Evolutionary conservation across 2,113 vertebrate species (phyloP).

Genomic region (Xenopus borealis): DNA sequence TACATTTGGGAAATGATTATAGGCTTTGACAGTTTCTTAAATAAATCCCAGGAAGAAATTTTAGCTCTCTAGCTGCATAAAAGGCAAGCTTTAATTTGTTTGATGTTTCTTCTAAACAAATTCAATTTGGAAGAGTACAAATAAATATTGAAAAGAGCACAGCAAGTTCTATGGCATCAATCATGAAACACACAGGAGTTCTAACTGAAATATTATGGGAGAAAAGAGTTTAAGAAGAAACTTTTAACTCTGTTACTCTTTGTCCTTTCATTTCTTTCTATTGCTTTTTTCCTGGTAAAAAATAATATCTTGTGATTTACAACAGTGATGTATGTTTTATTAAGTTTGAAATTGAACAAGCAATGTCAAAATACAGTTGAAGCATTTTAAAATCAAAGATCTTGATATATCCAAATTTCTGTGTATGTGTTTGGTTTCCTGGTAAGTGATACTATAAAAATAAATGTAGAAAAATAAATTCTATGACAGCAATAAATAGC

Average conservation of each 20-base stretch:
- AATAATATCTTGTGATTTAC: neutral
- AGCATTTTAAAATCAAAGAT: no score
- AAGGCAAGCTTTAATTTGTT: slow-evolving; percentile 37
- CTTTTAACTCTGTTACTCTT: neutral
- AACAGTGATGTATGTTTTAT: neutral
- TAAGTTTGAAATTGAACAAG: no score
- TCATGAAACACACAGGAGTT: slow-evolving; percentile 1
- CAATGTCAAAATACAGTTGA: no score
- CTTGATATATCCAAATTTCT: no score
- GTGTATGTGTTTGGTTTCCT: no score
- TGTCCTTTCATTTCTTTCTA: neutral
- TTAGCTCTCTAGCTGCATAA: slow-evolving; percentile 8
- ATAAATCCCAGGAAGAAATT: slow-evolving; percentile 5
- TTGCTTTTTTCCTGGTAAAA: neutral
- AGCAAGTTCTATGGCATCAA: slow-evolving; percentile 13
- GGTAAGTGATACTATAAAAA: no score
- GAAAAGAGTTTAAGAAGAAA: slow-evolving; percentile 4
- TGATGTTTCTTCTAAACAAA: slow-evolving; percentile 30
- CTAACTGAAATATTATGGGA: slow-evolving; percentile 33
- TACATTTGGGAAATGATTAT: neutral
- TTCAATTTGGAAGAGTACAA: slow-evolving; percentile 33
- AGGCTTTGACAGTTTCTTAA: neutral
- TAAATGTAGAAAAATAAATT: no score
- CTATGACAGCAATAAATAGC: no score
- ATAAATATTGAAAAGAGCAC: slow-evolving; percentile 26